Percentiles rank a stretch among this genome's conserved stretches.
Conservation (phyloP, 2,888 invertebrate species). For the Icerya purchasi region DNA sequence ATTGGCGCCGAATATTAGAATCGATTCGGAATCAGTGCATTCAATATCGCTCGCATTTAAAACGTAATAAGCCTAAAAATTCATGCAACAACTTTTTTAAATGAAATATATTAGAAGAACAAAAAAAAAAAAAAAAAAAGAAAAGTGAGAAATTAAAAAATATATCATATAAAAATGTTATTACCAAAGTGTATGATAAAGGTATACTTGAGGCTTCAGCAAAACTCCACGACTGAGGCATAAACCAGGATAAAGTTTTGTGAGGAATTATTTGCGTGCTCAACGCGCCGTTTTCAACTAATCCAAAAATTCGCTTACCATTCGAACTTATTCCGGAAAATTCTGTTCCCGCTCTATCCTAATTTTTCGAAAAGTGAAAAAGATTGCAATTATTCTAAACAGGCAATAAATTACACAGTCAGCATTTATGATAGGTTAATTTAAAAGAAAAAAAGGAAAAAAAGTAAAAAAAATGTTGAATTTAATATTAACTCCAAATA, state of each 20-base stretch:
- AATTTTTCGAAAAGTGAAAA: too few species aligned
- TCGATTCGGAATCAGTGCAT: not conserved
- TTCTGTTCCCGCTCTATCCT: slow-evolving; percentile 58
- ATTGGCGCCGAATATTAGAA: not conserved
- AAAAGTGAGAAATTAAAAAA: not conserved
- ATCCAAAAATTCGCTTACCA: slow-evolving; percentile 75
- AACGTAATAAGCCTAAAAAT: not conserved
- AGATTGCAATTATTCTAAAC: too few species aligned
- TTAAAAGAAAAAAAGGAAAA: too few species aligned
- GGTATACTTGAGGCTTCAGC: slow-evolving; percentile 85
- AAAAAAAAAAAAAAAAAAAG: too few species aligned
- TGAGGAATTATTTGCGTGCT: slow-evolving; percentile 75
- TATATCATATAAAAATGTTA: not conserved
- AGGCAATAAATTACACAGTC: too few species aligned
- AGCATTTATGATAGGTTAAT: too few species aligned
- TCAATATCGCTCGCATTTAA: not conserved
- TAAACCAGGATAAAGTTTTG: slow-evolving; percentile 51
- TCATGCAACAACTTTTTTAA: too few species aligned
- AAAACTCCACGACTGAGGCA: slow-evolving; percentile 68
- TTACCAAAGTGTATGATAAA: slow-evolving; percentile 74
- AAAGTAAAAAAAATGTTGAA: too few species aligned
- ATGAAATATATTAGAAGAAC: too few species aligned
- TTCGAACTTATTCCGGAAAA: slow-evolving; percentile 59
- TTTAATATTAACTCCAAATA: too few species aligned
- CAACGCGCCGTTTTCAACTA: slow-evolving; percentile 69